phyloP scores from a whole-genome alignment of 2,888 invertebrate genomes.

The Conops quadrifasciatus region DNA sequence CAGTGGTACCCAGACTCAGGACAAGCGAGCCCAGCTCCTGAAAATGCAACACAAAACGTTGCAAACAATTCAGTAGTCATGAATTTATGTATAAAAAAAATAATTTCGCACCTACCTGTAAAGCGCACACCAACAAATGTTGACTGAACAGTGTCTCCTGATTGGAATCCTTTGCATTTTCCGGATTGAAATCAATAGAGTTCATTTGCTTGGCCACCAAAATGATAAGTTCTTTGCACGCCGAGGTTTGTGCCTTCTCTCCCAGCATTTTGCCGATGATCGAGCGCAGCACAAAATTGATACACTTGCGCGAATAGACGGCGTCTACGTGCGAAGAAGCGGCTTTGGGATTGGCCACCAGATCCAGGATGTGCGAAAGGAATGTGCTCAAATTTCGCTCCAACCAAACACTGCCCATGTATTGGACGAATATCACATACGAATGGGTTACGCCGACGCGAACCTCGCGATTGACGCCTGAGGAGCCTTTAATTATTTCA shows the following conservation, averaged over 20 bases:
- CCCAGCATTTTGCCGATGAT: constrained; percentile 93
- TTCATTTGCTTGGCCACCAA: constrained; percentile 95
- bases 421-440: constrained; percentile 93
- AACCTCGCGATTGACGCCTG: constrained; percentile 93
- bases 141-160: constrained; percentile 91
- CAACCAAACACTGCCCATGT: constrained; percentile 93
- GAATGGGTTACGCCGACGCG: constrained; percentile 97
- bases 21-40: constrained; percentile 89
- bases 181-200: constrained; percentile 90
- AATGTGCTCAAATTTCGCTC: constrained; percentile 89
- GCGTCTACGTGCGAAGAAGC: constrained; percentile 97
- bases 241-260: constrained; percentile 95
- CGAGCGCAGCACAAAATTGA: constrained; percentile 91
- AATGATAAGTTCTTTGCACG: constrained; percentile 92
- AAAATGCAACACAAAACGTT: constrained; percentile 7
- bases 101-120: constrained; percentile 66
- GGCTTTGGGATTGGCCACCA: constrained; percentile 95
- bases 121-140: constrained; percentile 89
- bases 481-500: constrained; percentile 95
- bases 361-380: constrained; percentile 87
- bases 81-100: background rate
- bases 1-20: constrained; percentile 91
- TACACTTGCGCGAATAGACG: constrained; percentile 96
- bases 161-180: constrained; percentile 90
- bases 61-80: background rate